These are phyloP conservation scores for Rattus norvegicus DNA, from an alignment of 2,113 vertebrate genomes.

Conservation along the genomic window GRCr8 NC_086023.1:146739501-146740000, in stretches of 20 bases:
- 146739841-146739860: neutral
- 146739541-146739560: neutral
- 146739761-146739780: conserved; percentile 69
- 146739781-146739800: conserved; percentile 57
- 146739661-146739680: neutral
- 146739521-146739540: neutral
- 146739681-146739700: neutral
- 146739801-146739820: fast-evolving
- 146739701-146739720: neutral
- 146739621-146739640: neutral
- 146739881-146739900: neutral
- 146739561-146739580: neutral
- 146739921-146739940: neutral
- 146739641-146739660: neutral
- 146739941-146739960: neutral
- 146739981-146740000: conserved; percentile 88
- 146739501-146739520: conserved; percentile 1
- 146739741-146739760: conserved; percentile 39
- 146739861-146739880: neutral
- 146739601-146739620: neutral
- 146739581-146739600: neutral
- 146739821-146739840: neutral
- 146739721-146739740: conserved; percentile 14
- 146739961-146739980: conserved; percentile 73
- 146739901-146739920: neutral